phyloP scores from a whole-genome alignment of 2,888 invertebrate genomes.

The Axea sp. region DNA sequence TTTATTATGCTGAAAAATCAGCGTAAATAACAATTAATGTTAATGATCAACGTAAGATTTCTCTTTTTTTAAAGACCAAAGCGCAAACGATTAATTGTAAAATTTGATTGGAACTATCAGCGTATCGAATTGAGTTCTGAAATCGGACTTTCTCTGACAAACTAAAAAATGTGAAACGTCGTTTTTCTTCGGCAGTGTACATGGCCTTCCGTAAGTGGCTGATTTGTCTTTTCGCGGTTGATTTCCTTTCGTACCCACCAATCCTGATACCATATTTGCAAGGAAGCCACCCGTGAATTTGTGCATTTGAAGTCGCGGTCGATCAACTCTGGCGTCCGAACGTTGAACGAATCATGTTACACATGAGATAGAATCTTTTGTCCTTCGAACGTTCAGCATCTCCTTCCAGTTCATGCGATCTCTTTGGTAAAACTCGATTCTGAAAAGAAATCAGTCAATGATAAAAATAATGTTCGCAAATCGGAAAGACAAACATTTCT shows the following conservation, averaged over 20 bases:
- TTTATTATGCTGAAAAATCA: too few species aligned
- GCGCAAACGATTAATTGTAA: background rate
- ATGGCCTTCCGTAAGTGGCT: slow-evolving; percentile 49
- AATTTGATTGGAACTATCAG: background rate
- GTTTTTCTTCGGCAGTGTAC: slow-evolving; percentile 21
- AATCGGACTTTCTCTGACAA: slow-evolving; percentile 7
- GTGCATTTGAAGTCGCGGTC: slow-evolving; percentile 56
- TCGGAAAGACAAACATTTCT: too few species aligned
- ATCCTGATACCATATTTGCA: slow-evolving; percentile 59
- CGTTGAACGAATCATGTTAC: slow-evolving; percentile 37
- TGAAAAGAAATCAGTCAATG: too few species aligned
- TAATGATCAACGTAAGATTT: too few species aligned
- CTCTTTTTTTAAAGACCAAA: background rate
- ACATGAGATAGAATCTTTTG: slow-evolving; percentile 48
- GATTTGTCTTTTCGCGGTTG: slow-evolving; percentile 61
- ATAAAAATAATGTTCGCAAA: too few species aligned
- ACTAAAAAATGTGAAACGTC: slow-evolving; percentile 23
- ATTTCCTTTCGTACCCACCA: slow-evolving; percentile 56
- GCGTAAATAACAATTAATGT: too few species aligned
- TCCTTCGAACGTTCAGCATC: slow-evolving; percentile 11
- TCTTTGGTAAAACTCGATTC: background rate
- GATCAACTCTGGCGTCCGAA: slow-evolving; percentile 49
- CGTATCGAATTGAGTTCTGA: slow-evolving; percentile 10
- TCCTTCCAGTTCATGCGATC: slow-evolving; percentile 14
- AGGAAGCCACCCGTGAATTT: slow-evolving; percentile 62